Evolutionary conservation across 1,140 invertebrate species (phyloP).

Genomic region (Maconellicoccus hirsutus): DNA sequence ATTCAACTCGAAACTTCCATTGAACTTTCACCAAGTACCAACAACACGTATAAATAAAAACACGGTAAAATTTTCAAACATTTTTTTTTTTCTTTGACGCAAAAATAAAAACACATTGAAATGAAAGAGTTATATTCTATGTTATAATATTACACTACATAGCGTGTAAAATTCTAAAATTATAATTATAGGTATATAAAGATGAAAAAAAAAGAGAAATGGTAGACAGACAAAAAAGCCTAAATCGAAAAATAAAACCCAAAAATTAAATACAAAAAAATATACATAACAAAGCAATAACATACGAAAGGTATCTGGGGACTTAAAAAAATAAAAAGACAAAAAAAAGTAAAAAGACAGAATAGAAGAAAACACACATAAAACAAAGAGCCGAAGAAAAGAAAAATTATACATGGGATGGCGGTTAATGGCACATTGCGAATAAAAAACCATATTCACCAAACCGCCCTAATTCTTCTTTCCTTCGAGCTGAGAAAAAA

Average conservation of each 20-base stretch:
- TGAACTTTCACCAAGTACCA: too few species aligned
- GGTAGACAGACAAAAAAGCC: constrained; percentile 7
- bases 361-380: not conserved
- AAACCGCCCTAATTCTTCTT: not conserved
- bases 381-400: not conserved
- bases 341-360: not conserved
- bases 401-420: not conserved
- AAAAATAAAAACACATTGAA: constrained; percentile 10
- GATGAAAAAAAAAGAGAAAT: constrained; percentile 9
- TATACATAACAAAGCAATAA: constrained; percentile 9
- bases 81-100: not conserved
- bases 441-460: not conserved
- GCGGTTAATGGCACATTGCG: not conserved
- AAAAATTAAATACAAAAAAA: constrained; percentile 9
- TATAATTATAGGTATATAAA: not conserved
- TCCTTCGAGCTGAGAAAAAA: not conserved
- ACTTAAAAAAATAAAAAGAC: not conserved
- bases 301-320: constrained; percentile 1
- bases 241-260: not conserved
- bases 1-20: too few species aligned
- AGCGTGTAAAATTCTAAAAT: constrained; percentile 2
- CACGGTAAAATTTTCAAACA: not conserved
- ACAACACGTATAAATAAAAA: not conserved
- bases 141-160: constrained; percentile 3
- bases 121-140: constrained; percentile 9